phyloP scores from a whole-genome alignment of 2,797 vertebrate species.

The Limosa lapponica region DNA sequence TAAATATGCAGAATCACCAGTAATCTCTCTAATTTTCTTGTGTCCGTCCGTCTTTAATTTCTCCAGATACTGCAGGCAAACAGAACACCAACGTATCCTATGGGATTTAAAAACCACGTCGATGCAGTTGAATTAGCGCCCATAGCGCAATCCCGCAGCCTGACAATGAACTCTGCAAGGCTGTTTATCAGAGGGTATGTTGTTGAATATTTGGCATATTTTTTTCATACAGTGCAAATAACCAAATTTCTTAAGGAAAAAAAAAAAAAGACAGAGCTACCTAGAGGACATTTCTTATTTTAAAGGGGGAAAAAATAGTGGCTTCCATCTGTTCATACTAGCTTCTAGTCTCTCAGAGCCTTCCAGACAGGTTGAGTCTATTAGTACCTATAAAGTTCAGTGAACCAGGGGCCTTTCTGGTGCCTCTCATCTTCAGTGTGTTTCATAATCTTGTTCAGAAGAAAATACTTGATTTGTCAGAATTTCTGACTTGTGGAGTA shows the following conservation, averaged over 20 bases:
- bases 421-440: background rate
- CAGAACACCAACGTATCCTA: slow-evolving; percentile 71
- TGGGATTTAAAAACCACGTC: slow-evolving; percentile 77
- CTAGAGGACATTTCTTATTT: background rate
- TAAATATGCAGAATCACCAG: slow-evolving; percentile 72
- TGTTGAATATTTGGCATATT: slow-evolving; percentile 74
- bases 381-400: background rate
- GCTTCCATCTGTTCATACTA: background rate
- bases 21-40: slow-evolving; percentile 81
- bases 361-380: background rate
- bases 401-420: background rate
- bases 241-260: slow-evolving; percentile 4
- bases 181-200: slow-evolving; percentile 78
- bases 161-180: slow-evolving; percentile 79
- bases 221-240: slow-evolving; percentile 61
- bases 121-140: slow-evolving; percentile 78
- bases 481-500: background rate
- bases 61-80: slow-evolving; percentile 81
- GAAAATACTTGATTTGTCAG: slow-evolving; percentile 18
- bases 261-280: background rate
- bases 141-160: slow-evolving; percentile 75
- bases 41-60: slow-evolving; percentile 80
- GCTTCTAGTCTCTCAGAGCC: background rate
- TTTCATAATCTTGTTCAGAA: background rate
- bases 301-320: background rate